Base-by-base conservation (phyloP, 2,797 vertebrate genomes). In the Bovichtus variegatus region DNA sequence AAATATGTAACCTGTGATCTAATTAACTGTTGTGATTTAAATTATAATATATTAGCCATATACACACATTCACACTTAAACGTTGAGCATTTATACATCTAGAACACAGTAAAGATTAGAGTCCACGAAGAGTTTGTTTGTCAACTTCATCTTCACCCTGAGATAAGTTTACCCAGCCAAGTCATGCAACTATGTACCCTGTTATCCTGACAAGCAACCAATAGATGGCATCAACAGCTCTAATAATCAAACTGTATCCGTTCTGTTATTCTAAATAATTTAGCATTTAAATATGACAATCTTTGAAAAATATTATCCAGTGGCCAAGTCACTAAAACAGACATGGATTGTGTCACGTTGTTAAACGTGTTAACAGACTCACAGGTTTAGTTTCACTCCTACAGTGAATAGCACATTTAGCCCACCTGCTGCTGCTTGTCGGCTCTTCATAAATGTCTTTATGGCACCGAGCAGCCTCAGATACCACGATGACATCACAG, bases 351-450 rank as follows among this genome's bases (percentile, higher is more conserved):
- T 55, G 51, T 49, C 2, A 38, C 25, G 50, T 18, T 65, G 12
- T 5, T 54, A 58, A 76, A 49, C 78, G 15, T 58, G 16, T 73
- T 76, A 82, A 80, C 41, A 70, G 29, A 60, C 41, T 60, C 49
- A 29, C 61, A 62, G 46, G 23, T 75, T 67, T 54, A 54, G 64
- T 74, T 83, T 63, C 47, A 76, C 59, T 81, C 41, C 41, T 69
- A 59, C 31, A 16, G 43, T 70, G 50, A 63, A 59, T 89, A 82
- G 89, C 82, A 84, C 82, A 87, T 74, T 34, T n/a, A 19, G 75
- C 78, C 83, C 85, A 87, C 81, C 85, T 87, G 85, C 77, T 80
- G 76, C 18, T 38, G 55, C 43, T 40, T 55, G 71, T 85, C 83
- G 80, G 59, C 71, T 64, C 44, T 9, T 36, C 23, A 62, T 61